phyloP scores from a whole-genome alignment of 2,113 vertebrate genomes.

The Hirundichthys speculiger region DNA sequence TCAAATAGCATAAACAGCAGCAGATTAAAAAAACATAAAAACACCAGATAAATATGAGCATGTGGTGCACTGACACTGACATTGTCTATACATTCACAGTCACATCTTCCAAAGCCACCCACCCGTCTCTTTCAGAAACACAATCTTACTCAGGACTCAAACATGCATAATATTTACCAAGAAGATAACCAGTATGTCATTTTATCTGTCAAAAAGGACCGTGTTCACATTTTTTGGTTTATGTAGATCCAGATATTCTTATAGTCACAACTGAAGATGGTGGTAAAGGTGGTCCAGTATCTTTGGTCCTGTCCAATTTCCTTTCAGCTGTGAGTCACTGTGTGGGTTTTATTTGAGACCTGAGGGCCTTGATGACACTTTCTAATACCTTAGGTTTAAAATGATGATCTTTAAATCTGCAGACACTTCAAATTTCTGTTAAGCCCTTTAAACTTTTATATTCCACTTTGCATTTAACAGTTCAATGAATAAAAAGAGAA shows the following conservation, averaged over 20 bases:
- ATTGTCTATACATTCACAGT: not conserved
- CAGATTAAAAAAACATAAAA: not conserved
- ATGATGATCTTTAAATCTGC: too few relatives aligned
- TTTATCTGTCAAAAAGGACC: not conserved
- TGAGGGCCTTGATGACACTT: too few relatives aligned
- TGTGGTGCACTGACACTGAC: not conserved
- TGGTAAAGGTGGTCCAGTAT: too few relatives aligned
- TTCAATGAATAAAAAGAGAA: too few relatives aligned
- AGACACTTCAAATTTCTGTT: too few relatives aligned
- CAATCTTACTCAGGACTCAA: not conserved
- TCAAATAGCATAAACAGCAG: too few relatives aligned
- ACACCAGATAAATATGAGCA: not conserved
- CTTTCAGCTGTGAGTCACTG: too few relatives aligned
- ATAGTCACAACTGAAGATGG: not conserved
- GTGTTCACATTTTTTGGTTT: not conserved
- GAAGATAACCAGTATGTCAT: slow-evolving; percentile 5
- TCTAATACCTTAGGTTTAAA: too few relatives aligned
- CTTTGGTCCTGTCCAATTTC: too few relatives aligned
- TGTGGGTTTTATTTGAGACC: too few relatives aligned
- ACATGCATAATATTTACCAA: not conserved
- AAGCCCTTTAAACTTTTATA: too few relatives aligned
- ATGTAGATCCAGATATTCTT: not conserved
- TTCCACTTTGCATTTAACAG: too few relatives aligned
- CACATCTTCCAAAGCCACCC: slow-evolving; percentile 3
- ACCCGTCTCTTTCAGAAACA: slow-evolving; percentile 5